Evolutionary conservation across 2,113 vertebrate genomes (phyloP), one percentile per base, ranked within the genome.

Genomic region (Felis chaus): DNA sequence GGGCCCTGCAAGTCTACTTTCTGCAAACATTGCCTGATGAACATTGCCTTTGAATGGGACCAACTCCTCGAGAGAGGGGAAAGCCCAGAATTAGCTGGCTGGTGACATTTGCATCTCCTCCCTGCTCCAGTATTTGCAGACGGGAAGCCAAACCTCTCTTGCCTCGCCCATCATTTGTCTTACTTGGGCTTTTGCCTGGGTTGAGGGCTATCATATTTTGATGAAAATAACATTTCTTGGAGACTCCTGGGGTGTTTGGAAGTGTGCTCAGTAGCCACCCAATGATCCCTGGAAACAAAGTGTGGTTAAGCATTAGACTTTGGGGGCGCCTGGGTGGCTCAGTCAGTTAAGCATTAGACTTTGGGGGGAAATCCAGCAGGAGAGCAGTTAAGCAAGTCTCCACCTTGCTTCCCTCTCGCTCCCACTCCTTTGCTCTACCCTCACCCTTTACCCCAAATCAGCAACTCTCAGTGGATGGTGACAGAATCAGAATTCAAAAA

Each of bases 151-250:
- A 83, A 15, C 48, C 81, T 86, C 79, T 14, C 89, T 65, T 1
- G 4, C 63, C 55, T 84, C 21, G 53, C 15, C 15, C 57, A 57
- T 95, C 50, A 69, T 80, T 96, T 90, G 55, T 83, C 96, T 95
- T 83, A 29, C 39, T 96, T 27, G 31, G 86, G 14, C 25, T 80
- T 78, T 79, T 74, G 18, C 41, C 63, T 86, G 61, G 45, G 29
- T 15, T 23, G 33, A 25, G 85, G 14, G 29, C 50, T 78, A 41
- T 96, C 50, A 33, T 74, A 74, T 93, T 97, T 78, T 95, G 66
- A 85, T 89, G 91, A 97, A 66, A 90, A 88, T 36, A 81, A 36
- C 81, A 95, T 74, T 89, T 89, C 57, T 91, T 36, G 41, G 76
- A 80, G 69, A 39, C 16, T 55, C n/a, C n/a, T 15, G 33, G 36